These are phyloP conservation scores for Chondrilla cf. caribensis DNA, from an alignment of 37 sponge, comb jelly and placozoan genomes.

Conservation along the genomic window DNA sequence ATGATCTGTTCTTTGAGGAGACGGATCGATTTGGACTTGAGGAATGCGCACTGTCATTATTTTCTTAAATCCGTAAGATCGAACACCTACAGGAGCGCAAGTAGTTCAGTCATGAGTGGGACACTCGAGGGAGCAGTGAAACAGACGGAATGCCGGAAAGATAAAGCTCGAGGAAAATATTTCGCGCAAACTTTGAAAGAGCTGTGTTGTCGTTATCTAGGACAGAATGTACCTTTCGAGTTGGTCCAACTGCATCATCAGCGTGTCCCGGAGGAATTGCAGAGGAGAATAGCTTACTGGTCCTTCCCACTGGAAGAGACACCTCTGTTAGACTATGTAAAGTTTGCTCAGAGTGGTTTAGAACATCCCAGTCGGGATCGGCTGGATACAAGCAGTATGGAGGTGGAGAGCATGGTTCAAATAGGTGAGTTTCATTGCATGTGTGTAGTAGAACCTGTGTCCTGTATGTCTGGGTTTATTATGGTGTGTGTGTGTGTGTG, in stretches of 20 bases:
- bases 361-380: background rate
- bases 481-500: too few relatives aligned
- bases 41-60: too few relatives aligned
- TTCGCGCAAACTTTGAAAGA: background rate
- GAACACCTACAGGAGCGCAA: too few relatives aligned
- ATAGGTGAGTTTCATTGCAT: background rate
- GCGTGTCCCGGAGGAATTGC: background rate
- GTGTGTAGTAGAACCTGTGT: background rate
- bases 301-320: background rate
- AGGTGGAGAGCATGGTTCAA: background rate
- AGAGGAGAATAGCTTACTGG: background rate
- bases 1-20: too few relatives aligned
- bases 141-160: too few relatives aligned
- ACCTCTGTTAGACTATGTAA: background rate
- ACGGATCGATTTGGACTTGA: too few relatives aligned
- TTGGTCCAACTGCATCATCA: background rate
- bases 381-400: background rate
- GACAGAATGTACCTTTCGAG: slow-evolving; percentile 11
- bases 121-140: too few relatives aligned
- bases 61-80: too few relatives aligned
- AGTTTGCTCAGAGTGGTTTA: background rate
- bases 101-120: too few relatives aligned
- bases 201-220: slow-evolving; percentile 8
- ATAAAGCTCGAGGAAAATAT: too few relatives aligned
- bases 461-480: too few relatives aligned